Percentiles rank a stretch among this genome's conserved stretches.
phyloP scores from a whole-genome alignment of 2,797 vertebrate species.

The Schizothorax lantsangensis region DNA sequence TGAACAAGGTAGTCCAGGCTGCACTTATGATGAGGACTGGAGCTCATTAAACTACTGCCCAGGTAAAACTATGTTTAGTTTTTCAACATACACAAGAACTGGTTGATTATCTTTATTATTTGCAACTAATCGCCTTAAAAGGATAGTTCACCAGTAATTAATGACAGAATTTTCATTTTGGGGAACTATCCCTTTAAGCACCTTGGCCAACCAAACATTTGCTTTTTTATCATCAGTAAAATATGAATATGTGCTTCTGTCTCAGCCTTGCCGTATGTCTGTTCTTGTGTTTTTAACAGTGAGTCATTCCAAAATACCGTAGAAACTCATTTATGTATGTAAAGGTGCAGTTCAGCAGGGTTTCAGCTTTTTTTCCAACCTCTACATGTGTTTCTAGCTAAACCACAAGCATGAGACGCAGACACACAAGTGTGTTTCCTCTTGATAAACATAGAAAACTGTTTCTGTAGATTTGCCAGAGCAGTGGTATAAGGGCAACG shows the following conservation, averaged over 20 bases:
- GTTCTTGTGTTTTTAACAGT: background rate
- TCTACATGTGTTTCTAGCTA: background rate
- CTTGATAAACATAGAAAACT: background rate
- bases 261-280: background rate
- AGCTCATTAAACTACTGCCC: constrained; percentile 3
- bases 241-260: background rate
- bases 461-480: constrained; percentile 19
- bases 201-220: background rate
- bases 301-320: background rate
- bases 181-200: too few species aligned
- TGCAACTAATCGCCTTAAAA: too few species aligned
- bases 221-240: background rate
- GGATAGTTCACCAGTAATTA: too few species aligned
- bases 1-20: background rate
- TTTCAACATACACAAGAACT: background rate
- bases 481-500: constrained; percentile 18
- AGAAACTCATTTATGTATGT: background rate
- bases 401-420: constrained; percentile 2
- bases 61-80: constrained; percentile 2
- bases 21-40: background rate
- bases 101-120: background rate
- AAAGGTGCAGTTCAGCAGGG: background rate
- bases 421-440: background rate
- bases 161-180: too few species aligned
- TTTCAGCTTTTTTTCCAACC: background rate